A percentile compares a stretch with the other conserved stretches of the same genome.
Evolutionary conservation across 2,113 vertebrate species (phyloP).

Genomic region (Neotragus moschatus): DNA sequence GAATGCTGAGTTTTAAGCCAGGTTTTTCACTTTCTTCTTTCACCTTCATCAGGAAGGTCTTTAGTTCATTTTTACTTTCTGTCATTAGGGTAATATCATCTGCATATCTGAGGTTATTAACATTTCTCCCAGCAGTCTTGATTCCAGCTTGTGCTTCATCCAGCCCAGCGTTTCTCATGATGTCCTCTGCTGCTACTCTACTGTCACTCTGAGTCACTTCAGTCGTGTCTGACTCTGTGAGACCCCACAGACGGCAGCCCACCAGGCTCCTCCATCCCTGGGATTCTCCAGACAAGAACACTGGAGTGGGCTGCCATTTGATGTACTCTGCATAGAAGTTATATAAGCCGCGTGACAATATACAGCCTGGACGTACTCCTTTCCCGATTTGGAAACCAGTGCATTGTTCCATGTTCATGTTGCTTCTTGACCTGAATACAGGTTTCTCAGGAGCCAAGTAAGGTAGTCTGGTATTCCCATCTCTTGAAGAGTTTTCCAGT

Average conservation of each 20-base stretch:
- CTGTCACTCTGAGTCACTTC: too few species aligned
- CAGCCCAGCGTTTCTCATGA: neutral
- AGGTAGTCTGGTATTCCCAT: neutral
- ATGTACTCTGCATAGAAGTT: neutral
- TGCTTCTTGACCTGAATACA: neutral
- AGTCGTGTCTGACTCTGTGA: too few species aligned
- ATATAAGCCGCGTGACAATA: neutral
- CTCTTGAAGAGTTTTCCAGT: neutral
- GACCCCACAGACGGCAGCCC: too few species aligned
- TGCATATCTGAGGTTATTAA: neutral
- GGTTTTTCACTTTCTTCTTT: neutral
- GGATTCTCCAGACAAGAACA: too few species aligned
- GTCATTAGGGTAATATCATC: neutral
- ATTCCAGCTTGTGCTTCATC: neutral
- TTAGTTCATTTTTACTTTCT: neutral
- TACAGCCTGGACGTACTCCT: neutral
- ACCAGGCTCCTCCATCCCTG: too few species aligned
- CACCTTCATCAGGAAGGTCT: neutral
- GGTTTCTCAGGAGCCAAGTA: neutral
- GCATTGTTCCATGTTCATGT: neutral
- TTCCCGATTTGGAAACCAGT: neutral
- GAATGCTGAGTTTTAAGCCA: neutral
- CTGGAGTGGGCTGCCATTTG: too few species aligned
- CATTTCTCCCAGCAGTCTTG: neutral
- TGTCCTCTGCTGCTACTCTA: neutral